Evolutionary conservation across 2,113 vertebrate genomes (phyloP).

Genomic region (Cygnus buccinator): DNA sequence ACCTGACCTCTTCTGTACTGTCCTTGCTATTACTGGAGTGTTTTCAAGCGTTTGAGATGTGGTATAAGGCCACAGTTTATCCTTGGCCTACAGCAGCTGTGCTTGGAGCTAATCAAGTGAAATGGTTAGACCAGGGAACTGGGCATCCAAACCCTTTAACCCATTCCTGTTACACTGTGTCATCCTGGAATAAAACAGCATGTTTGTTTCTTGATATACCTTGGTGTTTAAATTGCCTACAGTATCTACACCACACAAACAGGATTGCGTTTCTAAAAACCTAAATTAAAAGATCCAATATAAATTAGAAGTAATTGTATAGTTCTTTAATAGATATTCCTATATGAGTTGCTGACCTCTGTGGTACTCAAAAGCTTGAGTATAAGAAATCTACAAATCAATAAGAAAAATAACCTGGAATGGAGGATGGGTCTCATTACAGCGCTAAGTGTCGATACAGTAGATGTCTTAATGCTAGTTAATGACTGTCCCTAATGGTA

Average conservation of each 20-base stretch:
- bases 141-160: background rate
- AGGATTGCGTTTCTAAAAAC: background rate
- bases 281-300: background rate
- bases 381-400: slow-evolving; percentile 32
- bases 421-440: slow-evolving; percentile 1
- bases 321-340: background rate
- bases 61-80: background rate
- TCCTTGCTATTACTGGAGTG: background rate
- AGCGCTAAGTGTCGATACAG: background rate
- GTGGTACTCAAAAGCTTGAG: background rate
- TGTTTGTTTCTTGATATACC: background rate
- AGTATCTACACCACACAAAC: background rate
- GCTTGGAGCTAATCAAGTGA: background rate
- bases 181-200: background rate
- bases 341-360: background rate
- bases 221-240: background rate
- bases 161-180: background rate
- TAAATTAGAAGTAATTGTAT: background rate
- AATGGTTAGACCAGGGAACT: background rate
- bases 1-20: background rate
- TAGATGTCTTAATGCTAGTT: slow-evolving; percentile 39
- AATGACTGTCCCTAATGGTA: slow-evolving; percentile 34
- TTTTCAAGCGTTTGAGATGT: background rate
- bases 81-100: background rate
- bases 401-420: slow-evolving; percentile 5